phyloP scores from a whole-genome alignment of 2,797 vertebrate species.

The Zalophus californianus region DNA sequence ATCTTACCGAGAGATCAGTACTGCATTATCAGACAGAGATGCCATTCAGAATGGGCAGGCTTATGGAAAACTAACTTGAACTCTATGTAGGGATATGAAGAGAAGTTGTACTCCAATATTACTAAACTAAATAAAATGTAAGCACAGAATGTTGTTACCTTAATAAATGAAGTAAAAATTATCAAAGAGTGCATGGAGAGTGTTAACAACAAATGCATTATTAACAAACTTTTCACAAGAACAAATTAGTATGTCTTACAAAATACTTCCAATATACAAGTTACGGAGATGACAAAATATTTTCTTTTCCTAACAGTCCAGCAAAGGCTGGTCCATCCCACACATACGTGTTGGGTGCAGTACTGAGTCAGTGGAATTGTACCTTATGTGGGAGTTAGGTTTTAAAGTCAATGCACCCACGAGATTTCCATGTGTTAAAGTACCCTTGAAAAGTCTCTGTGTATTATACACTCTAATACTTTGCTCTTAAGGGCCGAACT shows the following conservation, averaged over 20 bases:
- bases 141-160: neutral
- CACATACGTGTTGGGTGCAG: rapidly evolving
- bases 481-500: neutral
- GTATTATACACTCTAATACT: neutral
- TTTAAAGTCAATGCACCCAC: neutral
- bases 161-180: neutral
- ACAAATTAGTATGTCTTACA: neutral
- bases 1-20: neutral
- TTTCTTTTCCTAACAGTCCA: neutral
- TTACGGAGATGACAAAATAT: neutral
- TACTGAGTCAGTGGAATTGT: neutral
- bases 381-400: neutral
- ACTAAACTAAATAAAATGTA: neutral
- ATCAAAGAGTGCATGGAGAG: neutral
- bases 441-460: neutral
- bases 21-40: neutral
- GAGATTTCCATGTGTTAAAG: neutral
- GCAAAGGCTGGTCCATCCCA: neutral
- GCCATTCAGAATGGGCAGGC: neutral
- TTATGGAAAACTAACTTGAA: neutral
- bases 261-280: neutral
- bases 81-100: neutral
- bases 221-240: neutral
- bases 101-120: neutral
- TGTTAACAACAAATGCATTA: neutral